A percentile compares a stretch with the other conserved stretches of the same genome.
Conservation (phyloP, 2,888 invertebrate species). For the Polymixis lichenea region DNA sequence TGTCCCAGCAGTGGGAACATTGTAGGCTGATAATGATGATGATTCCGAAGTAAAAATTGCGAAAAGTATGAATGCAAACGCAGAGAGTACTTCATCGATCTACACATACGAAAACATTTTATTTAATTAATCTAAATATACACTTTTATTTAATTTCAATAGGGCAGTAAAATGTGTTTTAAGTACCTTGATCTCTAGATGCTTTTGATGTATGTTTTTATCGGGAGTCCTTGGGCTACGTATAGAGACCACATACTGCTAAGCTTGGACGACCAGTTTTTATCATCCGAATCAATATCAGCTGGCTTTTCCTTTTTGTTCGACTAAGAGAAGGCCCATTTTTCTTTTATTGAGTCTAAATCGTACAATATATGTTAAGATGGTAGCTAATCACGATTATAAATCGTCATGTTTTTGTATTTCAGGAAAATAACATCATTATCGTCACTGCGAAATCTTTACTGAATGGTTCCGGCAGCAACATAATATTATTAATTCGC, state of each 20-base stretch:
- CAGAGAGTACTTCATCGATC: no score
- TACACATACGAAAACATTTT: no score
- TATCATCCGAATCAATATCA: conserved; percentile 3
- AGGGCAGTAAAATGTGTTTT: no score
- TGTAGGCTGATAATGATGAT: no score
- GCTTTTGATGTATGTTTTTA: background rate
- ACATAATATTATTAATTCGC: conserved; percentile 5
- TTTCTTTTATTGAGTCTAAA: background rate
- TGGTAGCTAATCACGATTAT: background rate
- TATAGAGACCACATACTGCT: background rate
- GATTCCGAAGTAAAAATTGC: no score
- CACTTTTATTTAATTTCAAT: no score
- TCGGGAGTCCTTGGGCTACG: background rate
- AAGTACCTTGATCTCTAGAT: no score
- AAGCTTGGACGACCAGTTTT: background rate
- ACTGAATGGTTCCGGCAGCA: conserved; percentile 14
- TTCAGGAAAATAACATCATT: conserved; percentile 15
- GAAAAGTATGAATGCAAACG: no score
- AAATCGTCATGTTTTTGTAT: background rate
- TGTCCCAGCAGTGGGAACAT: no score
- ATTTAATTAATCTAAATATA: no score
- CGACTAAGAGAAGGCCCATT: no score
- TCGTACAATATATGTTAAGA: background rate
- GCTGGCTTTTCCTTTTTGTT: background rate
- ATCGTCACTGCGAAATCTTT: conserved; percentile 19